Percentiles rank a stretch among this genome's conserved stretches.
These are phyloP conservation scores for Zosterops japonicus DNA, from an alignment of 2,113 vertebrate species.

Conservation along the genomic window DNA sequence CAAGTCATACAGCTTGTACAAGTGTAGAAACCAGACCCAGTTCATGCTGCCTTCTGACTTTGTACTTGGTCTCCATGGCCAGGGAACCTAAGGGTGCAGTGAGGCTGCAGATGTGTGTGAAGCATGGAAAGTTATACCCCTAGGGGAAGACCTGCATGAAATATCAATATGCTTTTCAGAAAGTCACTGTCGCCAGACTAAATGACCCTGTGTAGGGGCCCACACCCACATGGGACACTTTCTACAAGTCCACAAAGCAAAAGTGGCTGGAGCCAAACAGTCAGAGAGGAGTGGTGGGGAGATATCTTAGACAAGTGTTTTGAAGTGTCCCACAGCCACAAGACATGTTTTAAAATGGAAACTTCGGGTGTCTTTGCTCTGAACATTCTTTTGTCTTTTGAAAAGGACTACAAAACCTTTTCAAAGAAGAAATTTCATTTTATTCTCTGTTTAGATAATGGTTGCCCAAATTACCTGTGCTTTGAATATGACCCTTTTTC, in stretches of 20 bases:
- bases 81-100: neutral
- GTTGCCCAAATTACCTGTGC: neutral
- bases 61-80: fast-evolving
- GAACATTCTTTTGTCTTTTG: neutral
- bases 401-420: neutral
- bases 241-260: neutral
- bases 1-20: neutral
- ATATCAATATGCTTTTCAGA: neutral
- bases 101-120: neutral
- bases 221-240: neutral
- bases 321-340: neutral
- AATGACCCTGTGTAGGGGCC: neutral
- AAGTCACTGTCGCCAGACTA: neutral
- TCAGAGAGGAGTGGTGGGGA: neutral
- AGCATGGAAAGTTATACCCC: neutral
- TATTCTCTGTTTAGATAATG: neutral
- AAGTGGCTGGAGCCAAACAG: neutral
- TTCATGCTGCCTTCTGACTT: neutral
- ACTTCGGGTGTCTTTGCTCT: neutral
- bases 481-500: neutral
- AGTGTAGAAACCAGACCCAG: neutral
- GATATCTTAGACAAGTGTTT: neutral
- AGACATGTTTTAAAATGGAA: neutral
- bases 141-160: neutral
- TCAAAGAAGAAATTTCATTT: neutral